Evolutionary conservation across 2,797 vertebrate genomes (phyloP), one percentile per base, ranked within the genome.

Genomic region (Garrulus glandarius): DNA sequence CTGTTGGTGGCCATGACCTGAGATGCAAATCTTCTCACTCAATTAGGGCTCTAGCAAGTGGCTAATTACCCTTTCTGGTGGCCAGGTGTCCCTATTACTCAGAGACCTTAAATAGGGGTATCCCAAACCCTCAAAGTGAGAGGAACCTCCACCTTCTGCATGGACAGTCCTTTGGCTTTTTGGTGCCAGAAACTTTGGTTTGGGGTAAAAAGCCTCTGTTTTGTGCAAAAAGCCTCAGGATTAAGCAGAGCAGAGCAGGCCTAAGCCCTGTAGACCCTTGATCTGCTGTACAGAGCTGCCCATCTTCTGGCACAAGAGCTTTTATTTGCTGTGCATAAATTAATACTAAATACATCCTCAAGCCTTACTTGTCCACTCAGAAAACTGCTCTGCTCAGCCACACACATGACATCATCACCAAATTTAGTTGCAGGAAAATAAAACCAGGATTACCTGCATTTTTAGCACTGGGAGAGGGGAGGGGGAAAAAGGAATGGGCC

Each of bases 1-100:
- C 87, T 89, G 93, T 95, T 97, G 96, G 95, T 96, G 96, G 94
- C 91, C 93, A 43, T 86, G 95, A 93, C 86, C 82, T 87, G 84
- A 96, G 84, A 96, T 84, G 80, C 67, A 95, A 96, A 96, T 94
- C 86, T 95, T 85, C 91, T 93, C 44, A 10, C 81, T 87, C 70
- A 41, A 77, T 93, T 95, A 71, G 39, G 41, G 53, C 63, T 91
- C 79, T 61, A 77, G 81, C 1, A 4, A 86, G 84, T 36, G 32
- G 67, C 52, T 95, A 69, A 75, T 94, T 93, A 47, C 60, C 47
- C 65, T 72, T 92, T 70, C 86, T 96, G 84, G 84, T 78, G 72
- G 76, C 69, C 85, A 93, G 60, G 88, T 12, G 10, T 36, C 59
- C 64, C 60, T 83, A 21, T 84, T 92, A 81, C 89, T 90, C 84